These are phyloP conservation scores for Pinna nobilis DNA, from an alignment of 1,140 invertebrate genomes.

Conservation along the genomic window DNA sequence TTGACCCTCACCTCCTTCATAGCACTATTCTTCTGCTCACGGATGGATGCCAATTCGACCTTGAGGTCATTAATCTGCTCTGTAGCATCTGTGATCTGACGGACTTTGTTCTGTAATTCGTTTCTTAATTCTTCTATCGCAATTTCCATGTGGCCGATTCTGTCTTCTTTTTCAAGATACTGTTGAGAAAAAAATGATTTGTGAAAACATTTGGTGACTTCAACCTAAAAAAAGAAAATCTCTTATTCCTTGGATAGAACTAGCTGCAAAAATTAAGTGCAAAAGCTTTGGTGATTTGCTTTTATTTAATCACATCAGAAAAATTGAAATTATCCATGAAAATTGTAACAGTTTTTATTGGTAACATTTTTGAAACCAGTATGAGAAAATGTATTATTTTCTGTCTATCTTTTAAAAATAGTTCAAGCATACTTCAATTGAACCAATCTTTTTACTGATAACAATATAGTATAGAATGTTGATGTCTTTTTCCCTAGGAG, in stretches of 20 bases:
- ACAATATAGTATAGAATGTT: too few species aligned
- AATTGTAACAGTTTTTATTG: too few species aligned
- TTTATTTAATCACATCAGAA: too few species aligned
- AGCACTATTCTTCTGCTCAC: conserved; percentile 69
- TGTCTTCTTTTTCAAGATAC: conserved; percentile 65
- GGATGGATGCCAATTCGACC: conserved; percentile 61
- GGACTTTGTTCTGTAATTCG: conserved; percentile 58
- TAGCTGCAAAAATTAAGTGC: neutral
- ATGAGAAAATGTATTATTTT: too few species aligned
- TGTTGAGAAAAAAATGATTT: conserved; percentile 40
- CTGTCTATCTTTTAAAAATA: too few species aligned
- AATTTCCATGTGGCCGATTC: conserved; percentile 66
- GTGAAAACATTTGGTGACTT: neutral
- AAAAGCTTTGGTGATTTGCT: neutral
- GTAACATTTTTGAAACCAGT: too few species aligned
- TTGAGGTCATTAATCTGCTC: conserved; percentile 64
- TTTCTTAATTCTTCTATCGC: conserved; percentile 63
- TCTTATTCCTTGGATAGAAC: neutral
- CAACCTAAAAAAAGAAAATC: neutral
- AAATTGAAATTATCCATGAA: too few species aligned
- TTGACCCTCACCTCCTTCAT: conserved; percentile 64
- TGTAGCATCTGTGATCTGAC: conserved; percentile 60
- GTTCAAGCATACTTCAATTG: too few species aligned
- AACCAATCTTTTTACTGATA: too few species aligned
- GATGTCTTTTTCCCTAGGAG: too few species aligned